phyloP scores from a whole-genome alignment of 2,113 vertebrate genomes.

The Chionodraco myersi region DNA sequence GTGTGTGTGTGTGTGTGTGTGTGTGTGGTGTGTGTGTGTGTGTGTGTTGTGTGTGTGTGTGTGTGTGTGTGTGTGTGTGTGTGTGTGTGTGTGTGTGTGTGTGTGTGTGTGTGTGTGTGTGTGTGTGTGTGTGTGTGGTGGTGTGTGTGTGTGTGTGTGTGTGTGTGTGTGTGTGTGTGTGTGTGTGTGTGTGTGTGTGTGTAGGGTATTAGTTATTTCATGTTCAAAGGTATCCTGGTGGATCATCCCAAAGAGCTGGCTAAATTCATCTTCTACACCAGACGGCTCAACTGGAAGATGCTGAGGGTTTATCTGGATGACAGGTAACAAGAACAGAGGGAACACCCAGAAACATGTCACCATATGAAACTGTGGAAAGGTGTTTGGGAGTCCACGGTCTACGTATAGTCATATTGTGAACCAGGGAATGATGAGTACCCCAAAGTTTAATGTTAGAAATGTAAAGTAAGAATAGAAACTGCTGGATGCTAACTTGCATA shows the following conservation, averaged over 20 bases:
- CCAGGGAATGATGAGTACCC: too few relatives aligned
- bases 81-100: too few relatives aligned
- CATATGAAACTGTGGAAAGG: too few relatives aligned
- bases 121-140: constrained; percentile 8
- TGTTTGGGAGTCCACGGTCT: too few relatives aligned
- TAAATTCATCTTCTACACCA: constrained; percentile 98
- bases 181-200: constrained; percentile 23
- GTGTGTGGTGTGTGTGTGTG: not conserved
- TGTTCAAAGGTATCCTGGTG: constrained; percentile 94
- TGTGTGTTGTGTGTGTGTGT: too few relatives aligned
- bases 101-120: constrained; percentile 10
- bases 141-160: constrained; percentile 16
- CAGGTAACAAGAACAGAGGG: constrained; percentile 82
- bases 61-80: too few relatives aligned
- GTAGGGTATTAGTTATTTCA: constrained; percentile 96
- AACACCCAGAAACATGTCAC: too few relatives aligned
- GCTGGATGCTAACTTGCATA: too few relatives aligned
- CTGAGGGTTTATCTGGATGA: constrained; percentile 97
- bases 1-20: constrained; percentile 24
- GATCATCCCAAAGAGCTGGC: constrained; percentile 96
- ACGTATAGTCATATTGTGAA: too few relatives aligned
- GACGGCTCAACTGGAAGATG: constrained; percentile 99
- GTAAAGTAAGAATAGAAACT: too few relatives aligned
- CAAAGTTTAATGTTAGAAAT: too few relatives aligned
- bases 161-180: constrained; percentile 11